Evolutionary conservation across 2,113 vertebrate species (phyloP), one percentile per base, ranked within the genome.

Genomic region (Cricetomys ansorgei): DNA sequence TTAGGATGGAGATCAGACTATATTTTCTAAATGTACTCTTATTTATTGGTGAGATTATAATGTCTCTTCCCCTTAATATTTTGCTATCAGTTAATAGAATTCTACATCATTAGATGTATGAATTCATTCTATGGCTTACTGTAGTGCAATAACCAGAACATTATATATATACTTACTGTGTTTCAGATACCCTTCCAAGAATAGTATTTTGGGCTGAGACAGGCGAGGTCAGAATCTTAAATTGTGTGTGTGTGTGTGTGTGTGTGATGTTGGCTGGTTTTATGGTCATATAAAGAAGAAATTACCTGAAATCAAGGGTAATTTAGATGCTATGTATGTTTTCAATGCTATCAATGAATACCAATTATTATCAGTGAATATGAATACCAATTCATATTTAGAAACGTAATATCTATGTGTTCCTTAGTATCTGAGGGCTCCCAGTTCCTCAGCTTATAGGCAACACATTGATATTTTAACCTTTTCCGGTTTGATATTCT

Each of bases 11-110:
- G 64, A 43, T 21, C 6, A 81, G 2, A 25, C 57, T 80, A 43
- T 73, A 59, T 88, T 88, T 88, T 88, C 37, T 70, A 70, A 87
- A 57, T 73, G 15, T 55, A 25, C 53, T 57, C 34, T 3, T 77
- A 70, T 45, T 93, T 95, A 85, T 89, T 88, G 89, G 69, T 94
- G 37, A 86, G 50, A 77, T 91, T 25, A 23, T 76, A 89, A 27
- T 64, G 72, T 45, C 70, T 89, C 86, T 87, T 83, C 1, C 65
- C 59, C 45, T 67, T 94, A 70, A 50, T 65, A 59, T 93, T 48
- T 96, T 96, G n/a, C 11, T 34, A 89, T 67, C 21, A 37, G 25
- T 86, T 55, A 94, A 8, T 80, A 37, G 81, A 90, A 29, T 85
- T 84, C 64, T 94, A 57, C 2, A 21, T 0, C 29, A 27, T 88